Percentiles rank a stretch among this genome's conserved stretches.
Evolutionary conservation across 2,113 vertebrate species (phyloP).

Genomic region (Neofelis nebulosa): DNA sequence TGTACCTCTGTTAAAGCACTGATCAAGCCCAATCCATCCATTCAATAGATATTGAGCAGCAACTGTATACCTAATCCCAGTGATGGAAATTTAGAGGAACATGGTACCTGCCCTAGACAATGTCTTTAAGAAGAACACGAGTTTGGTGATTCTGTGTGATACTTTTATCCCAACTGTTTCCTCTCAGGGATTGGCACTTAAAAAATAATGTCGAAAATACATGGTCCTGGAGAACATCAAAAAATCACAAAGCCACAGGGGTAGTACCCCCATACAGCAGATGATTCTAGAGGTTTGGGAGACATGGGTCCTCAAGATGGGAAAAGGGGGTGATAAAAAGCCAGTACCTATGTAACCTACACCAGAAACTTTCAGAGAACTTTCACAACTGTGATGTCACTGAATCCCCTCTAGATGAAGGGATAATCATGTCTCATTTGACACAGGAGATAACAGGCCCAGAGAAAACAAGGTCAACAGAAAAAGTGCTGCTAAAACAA

Average conservation of each 20-base stretch:
- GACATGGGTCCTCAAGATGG: neutral
- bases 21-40: neutral
- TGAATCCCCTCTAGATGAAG: neutral
- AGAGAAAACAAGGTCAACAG: neutral
- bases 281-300: constrained; percentile 28
- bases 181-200: neutral
- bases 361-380: constrained; percentile 18
- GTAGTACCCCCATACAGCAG: neutral
- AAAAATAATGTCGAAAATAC: constrained; percentile 40
- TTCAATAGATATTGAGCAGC: neutral
- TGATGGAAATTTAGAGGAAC: neutral
- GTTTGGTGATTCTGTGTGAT: constrained; percentile 8
- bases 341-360: neutral
- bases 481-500: constrained; percentile 32
- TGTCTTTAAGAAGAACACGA: constrained; percentile 11
- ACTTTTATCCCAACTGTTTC: constrained; percentile 33
- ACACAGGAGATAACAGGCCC: neutral
- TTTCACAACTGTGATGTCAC: neutral
- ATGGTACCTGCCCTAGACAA: neutral
- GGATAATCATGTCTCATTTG: constrained; percentile 23
- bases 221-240: constrained; percentile 35
- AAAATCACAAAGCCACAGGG: constrained; percentile 44
- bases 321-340: constrained; percentile 12
- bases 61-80: neutral
- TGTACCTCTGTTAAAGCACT: constrained; percentile 10